These are phyloP conservation scores for Bombus breviceps DNA, from an alignment of 1,140 invertebrate species.

Conservation along the genomic window DNA sequence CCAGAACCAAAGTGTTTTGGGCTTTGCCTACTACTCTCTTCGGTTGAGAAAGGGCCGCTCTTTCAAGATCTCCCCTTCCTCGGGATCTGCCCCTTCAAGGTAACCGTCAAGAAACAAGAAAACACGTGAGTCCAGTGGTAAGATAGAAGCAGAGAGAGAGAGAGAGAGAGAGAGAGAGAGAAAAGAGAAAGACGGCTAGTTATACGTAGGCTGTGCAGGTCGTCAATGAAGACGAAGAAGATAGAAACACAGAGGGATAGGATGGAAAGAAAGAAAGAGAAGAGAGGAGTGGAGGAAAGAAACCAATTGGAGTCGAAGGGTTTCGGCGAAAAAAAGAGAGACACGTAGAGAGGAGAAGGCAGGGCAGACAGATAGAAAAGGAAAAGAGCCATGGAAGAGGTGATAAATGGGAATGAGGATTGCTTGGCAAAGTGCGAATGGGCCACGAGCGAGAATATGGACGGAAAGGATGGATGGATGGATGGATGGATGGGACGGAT, in stretches of 20 bases:
- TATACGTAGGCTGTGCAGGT: neutral
- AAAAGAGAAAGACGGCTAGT: neutral
- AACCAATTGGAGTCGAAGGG: conserved; percentile 74
- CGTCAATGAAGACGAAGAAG: conserved; percentile 27
- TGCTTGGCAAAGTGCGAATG: conserved; percentile 79
- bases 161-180: conserved; percentile 13
- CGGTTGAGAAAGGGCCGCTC: conserved; percentile 21
- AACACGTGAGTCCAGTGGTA: conserved; percentile 42
- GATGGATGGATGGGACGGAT: conserved; percentile 47
- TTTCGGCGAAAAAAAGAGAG: conserved; percentile 54
- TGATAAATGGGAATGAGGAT: conserved; percentile 80
- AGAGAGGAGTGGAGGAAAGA: conserved; percentile 53
- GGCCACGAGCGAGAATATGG: conserved; percentile 64
- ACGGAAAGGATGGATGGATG: conserved; percentile 42
- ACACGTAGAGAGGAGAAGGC: conserved; percentile 39
- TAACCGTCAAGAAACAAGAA: conserved; percentile 57
- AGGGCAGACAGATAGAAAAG: conserved; percentile 66
- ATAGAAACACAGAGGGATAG: neutral
- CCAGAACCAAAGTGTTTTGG: conserved; percentile 45
- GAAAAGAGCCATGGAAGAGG: conserved; percentile 68
- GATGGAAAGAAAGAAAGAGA: conserved; percentile 26
- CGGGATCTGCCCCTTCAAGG: conserved; percentile 10
- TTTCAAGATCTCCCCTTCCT: conserved; percentile 32
- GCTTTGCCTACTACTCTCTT: conserved; percentile 37
- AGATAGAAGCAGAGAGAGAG: conserved; percentile 28